These are phyloP conservation scores for Remorina albescens DNA, from an alignment of 2,797 vertebrate species.

Conservation along the genomic window DNA sequence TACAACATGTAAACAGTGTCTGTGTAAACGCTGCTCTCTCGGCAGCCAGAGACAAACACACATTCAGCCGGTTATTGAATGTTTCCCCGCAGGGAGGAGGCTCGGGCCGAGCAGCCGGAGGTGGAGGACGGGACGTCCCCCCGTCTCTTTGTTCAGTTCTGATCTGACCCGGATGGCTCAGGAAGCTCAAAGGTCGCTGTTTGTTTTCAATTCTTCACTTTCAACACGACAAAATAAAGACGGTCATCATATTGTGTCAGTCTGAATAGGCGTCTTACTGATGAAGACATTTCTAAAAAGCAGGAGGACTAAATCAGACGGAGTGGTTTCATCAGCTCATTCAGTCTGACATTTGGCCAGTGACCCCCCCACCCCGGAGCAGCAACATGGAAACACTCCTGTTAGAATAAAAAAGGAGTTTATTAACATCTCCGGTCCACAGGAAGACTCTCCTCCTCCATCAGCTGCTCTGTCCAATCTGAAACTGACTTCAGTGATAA, in stretches of 20 bases:
- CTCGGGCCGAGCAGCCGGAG: conserved; percentile 36
- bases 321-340: background rate
- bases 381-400: too few relatives aligned
- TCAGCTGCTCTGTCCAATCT: too few relatives aligned
- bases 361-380: too few relatives aligned
- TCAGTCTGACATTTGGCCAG: background rate
- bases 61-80: conserved; percentile 52
- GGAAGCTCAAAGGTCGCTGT: background rate
- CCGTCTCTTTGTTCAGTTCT: conserved; percentile 43
- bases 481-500: too few relatives aligned
- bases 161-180: conserved; percentile 29
- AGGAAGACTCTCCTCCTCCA: too few relatives aligned
- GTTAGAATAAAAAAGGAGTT: too few relatives aligned
- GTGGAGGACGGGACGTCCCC: conserved; percentile 47
- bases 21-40: conserved; percentile 21
- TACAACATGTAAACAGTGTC: conserved; percentile 63
- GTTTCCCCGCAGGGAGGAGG: conserved; percentile 39
- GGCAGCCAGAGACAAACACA: conserved; percentile 48
- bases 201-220: conserved; percentile 9
- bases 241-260: background rate
- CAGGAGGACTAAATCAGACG: background rate
- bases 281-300: background rate
- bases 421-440: too few relatives aligned
- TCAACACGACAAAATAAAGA: background rate
- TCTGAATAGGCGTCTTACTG: background rate